Evolutionary conservation across 2,113 vertebrate species (phyloP), one percentile per base, ranked within the genome.

Genomic region (Rhadina sibilatrix): DNA sequence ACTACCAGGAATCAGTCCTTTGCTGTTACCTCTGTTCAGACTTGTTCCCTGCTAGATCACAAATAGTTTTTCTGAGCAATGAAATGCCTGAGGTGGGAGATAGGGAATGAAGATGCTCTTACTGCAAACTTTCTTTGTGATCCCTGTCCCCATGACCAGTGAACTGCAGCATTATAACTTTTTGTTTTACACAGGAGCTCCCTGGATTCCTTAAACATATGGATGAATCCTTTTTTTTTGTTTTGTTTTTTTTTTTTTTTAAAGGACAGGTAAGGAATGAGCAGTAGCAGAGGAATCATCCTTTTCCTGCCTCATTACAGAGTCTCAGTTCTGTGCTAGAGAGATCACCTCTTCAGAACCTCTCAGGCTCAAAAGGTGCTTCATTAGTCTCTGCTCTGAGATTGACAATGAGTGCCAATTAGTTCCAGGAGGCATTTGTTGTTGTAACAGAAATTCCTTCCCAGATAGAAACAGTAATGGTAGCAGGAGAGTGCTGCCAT

Each of bases 351-450:
- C 83, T 89, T 96, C 86, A 77, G 80, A 90, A 92, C 35, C 87
- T 91, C 90, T 90, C 38, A 69, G 68, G 83, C 91, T 95, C 87
- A 75, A 89, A 96, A 94, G 89, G 69, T 78, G 63, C 82, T 96
- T 95, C 84, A 77, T 97, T 91, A 95, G 47, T 59, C 59, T 92
- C 68, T 86, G 75, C 4, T 31, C 87, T 59, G 64, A 93, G 87
- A 81, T 83, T 83, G 79, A 63, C 42, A 60, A 77, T 35, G 82
- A 95, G 68, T 88, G 63, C 75, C 87, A 95, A 81, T 96, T 95
- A 94, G 68, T 93, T 94, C 54, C 75, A 95, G 94, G 76, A 91
- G 82, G 54, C 40, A 81, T 92, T 94, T 96, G 70, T 68, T 77
- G 33, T 82, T 90, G 63, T 47, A 90, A 60, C 40, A 90, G 59